A percentile compares a stretch with the other conserved stretches of the same genome.
phyloP scores from a whole-genome alignment of 2,113 vertebrate genomes.

The Perca fluviatilis region DNA sequence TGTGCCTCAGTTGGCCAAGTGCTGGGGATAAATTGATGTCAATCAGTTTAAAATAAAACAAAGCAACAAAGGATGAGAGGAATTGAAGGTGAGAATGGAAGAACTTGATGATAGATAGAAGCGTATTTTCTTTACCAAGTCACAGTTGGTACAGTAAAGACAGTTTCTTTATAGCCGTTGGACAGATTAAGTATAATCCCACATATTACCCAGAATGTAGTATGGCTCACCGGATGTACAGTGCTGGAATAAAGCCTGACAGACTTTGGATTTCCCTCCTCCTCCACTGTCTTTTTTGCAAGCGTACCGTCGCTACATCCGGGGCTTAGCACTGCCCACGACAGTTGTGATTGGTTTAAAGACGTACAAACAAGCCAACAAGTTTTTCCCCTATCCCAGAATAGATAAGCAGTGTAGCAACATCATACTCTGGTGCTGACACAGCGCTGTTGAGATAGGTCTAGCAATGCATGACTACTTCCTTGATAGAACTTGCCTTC shows the following conservation, averaged over 20 bases:
- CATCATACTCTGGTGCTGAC: no score
- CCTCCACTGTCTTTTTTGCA: no score
- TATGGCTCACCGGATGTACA: no score
- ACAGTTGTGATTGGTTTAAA: no score
- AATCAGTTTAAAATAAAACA: not conserved
- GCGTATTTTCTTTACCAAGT: not conserved
- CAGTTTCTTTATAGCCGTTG: not conserved
- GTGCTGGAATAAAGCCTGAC: no score
- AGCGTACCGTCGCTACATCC: no score
- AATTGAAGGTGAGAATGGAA: constrained; percentile 1
- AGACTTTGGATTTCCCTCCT: no score
- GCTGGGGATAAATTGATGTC: constrained; percentile 17
- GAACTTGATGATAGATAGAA: not conserved
- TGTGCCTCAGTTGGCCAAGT: constrained; percentile 25
- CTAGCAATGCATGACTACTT: not conserved
- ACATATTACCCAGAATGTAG: not conserved
- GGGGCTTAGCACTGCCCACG: no score
- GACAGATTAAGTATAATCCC: not conserved
- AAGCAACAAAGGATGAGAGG: not conserved
- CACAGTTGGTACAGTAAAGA: constrained; percentile 5
- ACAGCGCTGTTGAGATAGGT: no score
- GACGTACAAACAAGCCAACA: no score
- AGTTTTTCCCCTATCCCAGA: no score
- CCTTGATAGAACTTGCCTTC: constrained; percentile 29
- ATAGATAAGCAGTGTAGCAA: no score